Conservation (phyloP, 2,113 vertebrate genomes). For the Tiliqua scincoides region DNA sequence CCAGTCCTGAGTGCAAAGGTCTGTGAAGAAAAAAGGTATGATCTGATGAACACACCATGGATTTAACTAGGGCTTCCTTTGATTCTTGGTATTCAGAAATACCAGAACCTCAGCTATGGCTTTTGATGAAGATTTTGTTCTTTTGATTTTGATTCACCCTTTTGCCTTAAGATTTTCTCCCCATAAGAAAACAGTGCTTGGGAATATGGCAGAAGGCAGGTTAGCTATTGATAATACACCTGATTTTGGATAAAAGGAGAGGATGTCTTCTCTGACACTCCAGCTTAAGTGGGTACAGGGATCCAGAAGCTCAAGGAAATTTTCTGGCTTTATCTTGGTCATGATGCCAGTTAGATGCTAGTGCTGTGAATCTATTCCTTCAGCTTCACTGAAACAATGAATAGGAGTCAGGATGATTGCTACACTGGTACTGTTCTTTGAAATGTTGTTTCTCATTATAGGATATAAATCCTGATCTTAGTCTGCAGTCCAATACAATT, state of each 20-base stretch:
- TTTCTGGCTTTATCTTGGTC: not conserved
- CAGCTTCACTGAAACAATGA: not conserved
- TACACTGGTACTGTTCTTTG: not conserved
- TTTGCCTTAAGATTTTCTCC: too few species aligned
- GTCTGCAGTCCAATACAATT: too few species aligned
- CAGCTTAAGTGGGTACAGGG: not conserved
- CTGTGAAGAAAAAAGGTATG: not conserved
- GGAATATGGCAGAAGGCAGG: too few species aligned
- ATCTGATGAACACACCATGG: not conserved
- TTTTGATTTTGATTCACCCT: too few species aligned
- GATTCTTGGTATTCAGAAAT: not conserved
- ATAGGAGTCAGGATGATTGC: not conserved
- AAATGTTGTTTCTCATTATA: too few species aligned
- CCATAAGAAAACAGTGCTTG: too few species aligned
- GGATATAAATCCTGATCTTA: too few species aligned
- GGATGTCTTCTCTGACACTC: not conserved
- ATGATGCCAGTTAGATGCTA: not conserved
- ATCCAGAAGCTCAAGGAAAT: not conserved
- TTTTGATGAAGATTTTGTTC: too few species aligned
- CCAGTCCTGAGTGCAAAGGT: too few species aligned
- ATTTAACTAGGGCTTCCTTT: not conserved
- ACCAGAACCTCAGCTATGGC: not conserved
- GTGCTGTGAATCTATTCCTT: not conserved
- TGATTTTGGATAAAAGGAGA: too few species aligned
- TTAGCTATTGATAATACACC: too few species aligned